A percentile compares a stretch with the other conserved stretches of the same genome.
phyloP scores from a whole-genome alignment of 1,140 invertebrate genomes.

The Rhizoglyphus robini region DNA sequence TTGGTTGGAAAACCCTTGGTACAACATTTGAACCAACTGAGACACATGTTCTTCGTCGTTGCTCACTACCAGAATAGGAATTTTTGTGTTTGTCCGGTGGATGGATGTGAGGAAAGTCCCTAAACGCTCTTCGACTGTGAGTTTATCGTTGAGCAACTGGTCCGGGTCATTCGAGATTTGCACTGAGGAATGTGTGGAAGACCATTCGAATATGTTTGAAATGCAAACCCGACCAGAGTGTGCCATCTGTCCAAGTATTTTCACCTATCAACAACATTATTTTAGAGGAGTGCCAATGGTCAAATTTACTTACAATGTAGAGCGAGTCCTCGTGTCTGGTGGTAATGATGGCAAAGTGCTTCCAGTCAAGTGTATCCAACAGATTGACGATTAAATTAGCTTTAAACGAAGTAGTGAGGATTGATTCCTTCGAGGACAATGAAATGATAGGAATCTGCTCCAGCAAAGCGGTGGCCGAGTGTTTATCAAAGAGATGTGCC shows the following conservation, averaged over 20 bases:
- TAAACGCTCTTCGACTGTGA: not conserved
- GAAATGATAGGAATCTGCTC: conserved; percentile 12
- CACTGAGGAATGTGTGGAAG: no score
- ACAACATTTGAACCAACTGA: not conserved
- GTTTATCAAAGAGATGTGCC: conserved; percentile 1
- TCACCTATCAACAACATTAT: conserved; percentile 3
- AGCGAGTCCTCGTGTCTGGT: conserved; percentile 7
- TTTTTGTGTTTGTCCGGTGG: not conserved
- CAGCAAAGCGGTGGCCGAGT: not conserved
- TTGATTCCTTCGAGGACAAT: conserved; percentile 11
- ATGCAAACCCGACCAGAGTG: conserved; percentile 9
- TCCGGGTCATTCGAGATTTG: no score
- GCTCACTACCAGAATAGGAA: conserved; percentile 2
- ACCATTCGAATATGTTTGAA: not conserved
- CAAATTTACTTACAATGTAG: conserved; percentile 1
- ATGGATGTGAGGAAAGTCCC: not conserved
- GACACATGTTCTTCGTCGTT: not conserved
- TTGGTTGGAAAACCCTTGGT: not conserved
- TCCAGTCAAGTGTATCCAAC: conserved; percentile 13
- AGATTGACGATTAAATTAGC: conserved; percentile 10
- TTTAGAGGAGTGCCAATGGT: not conserved
- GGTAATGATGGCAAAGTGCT: conserved; percentile 10
- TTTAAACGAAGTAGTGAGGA: conserved; percentile 4
- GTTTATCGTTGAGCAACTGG: not conserved
- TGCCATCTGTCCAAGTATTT: conserved; percentile 7